phyloP scores from a whole-genome alignment of 1,140 invertebrate species.

The Apis florea region DNA sequence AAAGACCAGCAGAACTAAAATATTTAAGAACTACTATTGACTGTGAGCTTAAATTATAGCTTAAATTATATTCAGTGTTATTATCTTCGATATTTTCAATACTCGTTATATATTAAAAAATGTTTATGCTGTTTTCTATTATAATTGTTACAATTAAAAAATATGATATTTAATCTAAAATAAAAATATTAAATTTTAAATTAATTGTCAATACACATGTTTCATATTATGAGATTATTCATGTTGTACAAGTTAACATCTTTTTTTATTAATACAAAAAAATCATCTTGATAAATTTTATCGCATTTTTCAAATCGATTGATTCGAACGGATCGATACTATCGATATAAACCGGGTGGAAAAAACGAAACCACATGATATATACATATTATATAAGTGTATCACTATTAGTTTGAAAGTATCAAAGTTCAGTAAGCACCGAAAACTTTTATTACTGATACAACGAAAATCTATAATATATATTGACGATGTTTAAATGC shows the following conservation, averaged over 20 bases:
- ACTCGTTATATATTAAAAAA: not conserved
- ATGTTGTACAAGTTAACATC: not conserved
- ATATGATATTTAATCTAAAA: not conserved
- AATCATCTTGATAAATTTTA: not conserved
- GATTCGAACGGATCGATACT: not conserved
- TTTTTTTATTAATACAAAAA: not conserved
- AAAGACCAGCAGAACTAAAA: conserved; percentile 12
- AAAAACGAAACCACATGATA: not conserved
- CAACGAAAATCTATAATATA: conserved; percentile 42
- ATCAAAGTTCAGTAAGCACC: not conserved
- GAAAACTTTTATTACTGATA: conserved; percentile 15
- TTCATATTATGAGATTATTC: conserved; percentile 22
- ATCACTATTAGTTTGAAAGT: not conserved
- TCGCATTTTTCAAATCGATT: not conserved
- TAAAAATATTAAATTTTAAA: not conserved
- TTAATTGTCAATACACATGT: not conserved
- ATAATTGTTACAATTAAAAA: not conserved
- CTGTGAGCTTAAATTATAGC: not conserved
- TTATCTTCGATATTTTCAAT: not conserved
- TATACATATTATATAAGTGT: not conserved
- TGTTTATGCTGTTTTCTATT: not conserved
- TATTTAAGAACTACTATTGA: conserved; percentile 25
- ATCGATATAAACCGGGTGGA: not conserved
- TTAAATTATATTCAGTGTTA: conserved; percentile 16
- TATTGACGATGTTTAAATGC: conserved; percentile 77